A percentile compares a stretch with the other conserved stretches of the same genome.
Conservation (phyloP, 2,888 invertebrate genomes). For the Nemoura dubitans region DNA sequence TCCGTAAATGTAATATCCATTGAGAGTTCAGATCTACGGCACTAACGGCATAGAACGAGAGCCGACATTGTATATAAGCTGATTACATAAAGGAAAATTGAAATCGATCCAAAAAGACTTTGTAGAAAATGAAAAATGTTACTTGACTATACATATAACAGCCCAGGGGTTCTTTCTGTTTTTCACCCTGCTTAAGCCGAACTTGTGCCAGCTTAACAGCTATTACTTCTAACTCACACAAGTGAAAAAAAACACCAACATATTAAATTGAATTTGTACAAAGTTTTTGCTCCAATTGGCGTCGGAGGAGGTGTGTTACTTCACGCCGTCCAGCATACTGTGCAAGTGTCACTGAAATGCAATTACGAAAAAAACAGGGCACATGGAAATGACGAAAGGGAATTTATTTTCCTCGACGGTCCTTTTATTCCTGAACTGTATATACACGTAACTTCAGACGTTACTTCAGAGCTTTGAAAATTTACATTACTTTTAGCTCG, state of each 20-base stretch:
- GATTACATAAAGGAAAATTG: slow-evolving; percentile 48
- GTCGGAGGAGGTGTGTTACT: background rate
- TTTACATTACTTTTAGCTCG: background rate
- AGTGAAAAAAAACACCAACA: slow-evolving; percentile 31
- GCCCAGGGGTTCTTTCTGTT: background rate
- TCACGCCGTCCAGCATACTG: background rate
- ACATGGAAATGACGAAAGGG: background rate
- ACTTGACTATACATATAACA: background rate
- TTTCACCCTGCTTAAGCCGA: background rate
- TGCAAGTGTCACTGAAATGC: background rate
- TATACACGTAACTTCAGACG: background rate
- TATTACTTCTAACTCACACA: slow-evolving; percentile 31
- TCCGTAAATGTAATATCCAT: slow-evolving; percentile 39
- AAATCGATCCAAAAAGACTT: slow-evolving; percentile 43
- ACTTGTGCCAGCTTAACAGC: slow-evolving; percentile 35
- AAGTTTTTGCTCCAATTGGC: background rate
- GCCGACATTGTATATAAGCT: slow-evolving; percentile 43
- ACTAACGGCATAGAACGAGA: background rate
- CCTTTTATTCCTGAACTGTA: background rate
- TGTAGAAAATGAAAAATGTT: slow-evolving; percentile 46
- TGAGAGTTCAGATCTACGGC: slow-evolving; percentile 42
- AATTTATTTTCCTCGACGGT: background rate
- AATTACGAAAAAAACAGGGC: background rate
- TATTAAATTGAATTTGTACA: slow-evolving; percentile 35
- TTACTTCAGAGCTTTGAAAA: background rate